A percentile compares a stretch with the other conserved stretches of the same genome.
phyloP scores from a whole-genome alignment of 1,140 invertebrate species.

The Drosophila athabasca region DNA sequence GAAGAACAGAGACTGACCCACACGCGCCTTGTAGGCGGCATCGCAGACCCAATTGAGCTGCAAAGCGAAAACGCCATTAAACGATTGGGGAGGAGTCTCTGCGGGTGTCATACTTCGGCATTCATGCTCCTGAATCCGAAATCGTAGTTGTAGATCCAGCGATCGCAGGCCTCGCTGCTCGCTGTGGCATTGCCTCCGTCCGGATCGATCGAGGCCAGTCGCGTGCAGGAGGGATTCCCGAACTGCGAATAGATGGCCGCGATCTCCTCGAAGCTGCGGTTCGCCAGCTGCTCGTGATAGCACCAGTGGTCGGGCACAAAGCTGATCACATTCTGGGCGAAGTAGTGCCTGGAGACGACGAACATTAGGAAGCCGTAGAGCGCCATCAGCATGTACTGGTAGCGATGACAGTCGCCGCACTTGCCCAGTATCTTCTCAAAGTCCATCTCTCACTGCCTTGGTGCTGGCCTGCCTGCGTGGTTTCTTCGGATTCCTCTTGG shows the following conservation, averaged over 20 bases:
- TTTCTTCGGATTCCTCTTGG: background rate
- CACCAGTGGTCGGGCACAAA: constrained; percentile 84
- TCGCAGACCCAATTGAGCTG: constrained; percentile 86
- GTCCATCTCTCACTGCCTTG: constrained; percentile 71
- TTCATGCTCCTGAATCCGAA: constrained; percentile 85
- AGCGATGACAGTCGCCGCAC: constrained; percentile 86
- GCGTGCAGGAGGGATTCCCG: constrained; percentile 65
- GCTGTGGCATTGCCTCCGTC: constrained; percentile 42
- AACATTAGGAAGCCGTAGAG: constrained; percentile 85
- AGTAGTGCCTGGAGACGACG: constrained; percentile 84
- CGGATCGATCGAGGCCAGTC: constrained; percentile 38
- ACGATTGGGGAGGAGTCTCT: constrained; percentile 1
- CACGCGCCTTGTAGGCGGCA: constrained; percentile 85
- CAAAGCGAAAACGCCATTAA: background rate
- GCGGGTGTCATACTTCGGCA: constrained; percentile 84
- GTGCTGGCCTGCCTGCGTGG: background rate
- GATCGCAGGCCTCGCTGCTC: constrained; percentile 68
- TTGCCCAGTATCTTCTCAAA: constrained; percentile 86
- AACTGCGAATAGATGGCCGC: constrained; percentile 58
- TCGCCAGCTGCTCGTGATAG: constrained; percentile 66
- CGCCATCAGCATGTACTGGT: constrained; percentile 85
- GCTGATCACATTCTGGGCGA: constrained; percentile 85
- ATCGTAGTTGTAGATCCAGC: constrained; percentile 84
- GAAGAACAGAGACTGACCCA: constrained; percentile 86
- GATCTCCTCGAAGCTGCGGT: constrained; percentile 55